Base-by-base conservation (phyloP, 2,888 invertebrate genomes). In the Hydrotaea cyrtoneurina region DNA sequence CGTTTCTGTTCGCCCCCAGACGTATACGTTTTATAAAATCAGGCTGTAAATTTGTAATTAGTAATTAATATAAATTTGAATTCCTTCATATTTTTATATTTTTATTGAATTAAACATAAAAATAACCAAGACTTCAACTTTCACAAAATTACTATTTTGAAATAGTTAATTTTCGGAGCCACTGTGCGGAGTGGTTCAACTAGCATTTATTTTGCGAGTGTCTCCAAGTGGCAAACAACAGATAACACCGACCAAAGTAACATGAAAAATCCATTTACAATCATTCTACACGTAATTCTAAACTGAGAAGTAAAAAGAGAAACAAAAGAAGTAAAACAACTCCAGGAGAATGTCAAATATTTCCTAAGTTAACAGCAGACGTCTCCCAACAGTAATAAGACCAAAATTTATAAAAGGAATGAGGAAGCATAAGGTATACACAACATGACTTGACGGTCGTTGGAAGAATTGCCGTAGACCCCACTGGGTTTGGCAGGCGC, bases 231-330 rank as follows among this genome's bases (percentile, higher is more conserved):
- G n/a, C 50, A 50, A n/a, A n/a, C 50, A 15, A 3, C 1, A 50
- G 50, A 50, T 50, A 50, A 50, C 13, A n/a, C 50, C 50, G 23
- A 4, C 59, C 59, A 59, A 23, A 59, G 59, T 59, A 69, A 69
- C 69, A 69, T 46, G 46, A 46, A 69, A 69, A 39, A 43, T 46
- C 69, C 69, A 69, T 43, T 69, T 43, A 23, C 23, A 46, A 69
- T 43, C 69, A 23, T 69, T 69, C 69, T 69, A 46, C 13, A 36
- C 46, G 5, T 69, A 46, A 69, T 43, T 23, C 46, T 13, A 69
- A 46, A 69, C 46, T 23, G 46, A n/a, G 46, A n/a, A 62, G 13
- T 53, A 57, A 39, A 10, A 39, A 39, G 31, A 62, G 10, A 31
- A 62, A 62, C 2, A 46, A n/a, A n/a, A n/a, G n/a, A n/a, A n/a